Base-by-base conservation (phyloP, 1,140 invertebrate genomes). In the Ridgeia piscesae region DNA sequence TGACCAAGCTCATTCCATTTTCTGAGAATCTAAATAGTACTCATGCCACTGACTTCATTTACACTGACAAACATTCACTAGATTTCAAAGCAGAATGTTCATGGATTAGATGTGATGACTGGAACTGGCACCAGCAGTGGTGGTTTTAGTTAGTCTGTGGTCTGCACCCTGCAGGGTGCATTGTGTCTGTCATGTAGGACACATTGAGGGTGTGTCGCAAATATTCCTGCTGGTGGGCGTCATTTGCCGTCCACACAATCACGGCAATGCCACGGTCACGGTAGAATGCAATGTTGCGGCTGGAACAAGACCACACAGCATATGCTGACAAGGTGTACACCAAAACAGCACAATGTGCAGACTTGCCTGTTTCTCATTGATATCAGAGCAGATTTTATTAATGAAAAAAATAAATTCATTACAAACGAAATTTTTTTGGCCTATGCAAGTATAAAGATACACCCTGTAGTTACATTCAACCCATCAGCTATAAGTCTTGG, bases 181-280 rank as follows among this genome's bases (percentile, higher is more conserved):
- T 58, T 27, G 91, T 92, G 58, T 92, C 91, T 4, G 91, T 92
- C 58, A 92, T 92, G 21, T 58, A 58, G 31, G 91, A 77, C 27
- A n/a, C 33, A n/a, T 88, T 42, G 35, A 92, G 91, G 11, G 34
- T 89, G 34, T 92, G 33, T 1, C 34, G 6, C 33, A 92, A 31
- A 48, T 92, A 92, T 8, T 88, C 33, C 48, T 77, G 48, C 33
- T 92, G 48, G 33, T 88, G 31, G 6, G n/a, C 34, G 17, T 34
- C 33, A 33, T 92, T 92, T 1, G 34, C 50, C 1, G 91, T 92
- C 91, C 91, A 92, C 48, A 77, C 91, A 88, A 92, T 77, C 17
- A 88, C 48, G 31, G 17, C 48, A 33, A 92, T 77, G 35, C 33
- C 35, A 33, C 91, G 48, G 33, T 50, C 88, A 14, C 34, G 33